Evolutionary conservation across 2,113 vertebrate genomes (phyloP), one percentile per base, ranked within the genome.

Genomic region (Alouatta palliata): DNA sequence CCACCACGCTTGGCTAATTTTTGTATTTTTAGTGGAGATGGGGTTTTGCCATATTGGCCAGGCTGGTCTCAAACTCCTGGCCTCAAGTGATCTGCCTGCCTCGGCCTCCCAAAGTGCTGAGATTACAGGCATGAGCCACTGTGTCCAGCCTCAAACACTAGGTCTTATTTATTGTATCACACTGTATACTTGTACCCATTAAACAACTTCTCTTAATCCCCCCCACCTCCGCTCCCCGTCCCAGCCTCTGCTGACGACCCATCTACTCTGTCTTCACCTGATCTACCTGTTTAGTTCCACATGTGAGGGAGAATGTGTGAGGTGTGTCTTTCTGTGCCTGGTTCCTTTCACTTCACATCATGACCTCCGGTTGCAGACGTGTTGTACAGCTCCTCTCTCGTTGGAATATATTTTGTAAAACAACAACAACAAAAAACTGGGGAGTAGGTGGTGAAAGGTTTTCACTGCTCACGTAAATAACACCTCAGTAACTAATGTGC

Each of bases 221-320:
- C 32, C 7, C 6, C 5, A 16, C 16, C 6, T 16, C 66, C 3
- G 3, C 32, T n/a, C 1, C 66, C 16, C 30, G 0, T 19, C 66
- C 66, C 66, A 68, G 32, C 32, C 32, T 68, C 66, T 68, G 32
- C 14, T 68, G n/a, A 35, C 16, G 14, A 19, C 66, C 14, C 6
- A 19, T 17, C 14, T 68, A 17, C 14, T 35, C 16, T n/a, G 32
- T 68, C 32, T 68, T 68, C 32, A 68, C 32, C 14, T 35, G 16
- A 14, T 19, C 66, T 7, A 19, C 32, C 35, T 68, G 61, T 68
- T 68, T 17, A n/a, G 32, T 35, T 68, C 16, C 66, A 68, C 6
- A 68, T 66, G 6, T n/a, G 14, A 68, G 66, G 7, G 32, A 68
- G 32, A n/a, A 35, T 3, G 3, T 19, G 66, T 35, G 16, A n/a